These are phyloP conservation scores for Malurus elegans DNA, from an alignment of 2,113 vertebrate genomes.

Conservation along the genomic window DNA sequence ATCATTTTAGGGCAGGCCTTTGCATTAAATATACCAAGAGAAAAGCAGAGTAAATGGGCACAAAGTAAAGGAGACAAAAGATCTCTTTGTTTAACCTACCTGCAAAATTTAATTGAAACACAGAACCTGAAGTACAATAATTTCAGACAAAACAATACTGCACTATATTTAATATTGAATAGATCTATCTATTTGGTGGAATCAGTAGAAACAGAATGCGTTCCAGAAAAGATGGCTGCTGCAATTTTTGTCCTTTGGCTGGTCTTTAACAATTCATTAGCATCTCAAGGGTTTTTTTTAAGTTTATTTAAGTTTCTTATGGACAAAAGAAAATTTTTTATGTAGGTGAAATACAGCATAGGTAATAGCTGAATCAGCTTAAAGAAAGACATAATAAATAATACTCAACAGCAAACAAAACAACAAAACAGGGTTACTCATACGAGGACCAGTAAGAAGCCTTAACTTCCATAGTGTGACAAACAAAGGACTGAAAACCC, in stretches of 20 bases:
- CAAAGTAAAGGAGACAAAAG: background rate
- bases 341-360: background rate
- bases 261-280: accelerated
- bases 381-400: background rate
- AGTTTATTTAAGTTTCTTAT: background rate
- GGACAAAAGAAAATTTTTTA: background rate
- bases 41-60: background rate
- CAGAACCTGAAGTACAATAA: background rate
- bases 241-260: background rate
- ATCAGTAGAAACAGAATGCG: background rate
- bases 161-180: background rate
- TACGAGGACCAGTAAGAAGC: background rate
- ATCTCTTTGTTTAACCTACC: background rate
- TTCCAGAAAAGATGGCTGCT: background rate
- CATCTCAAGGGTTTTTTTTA: background rate
- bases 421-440: background rate
- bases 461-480: background rate
- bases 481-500: background rate
- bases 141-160: background rate
- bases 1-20: background rate
- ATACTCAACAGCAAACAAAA: background rate
- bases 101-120: background rate
- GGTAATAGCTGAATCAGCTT: background rate
- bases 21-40: background rate
- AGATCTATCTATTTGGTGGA: background rate